Evolutionary conservation across 2,888 invertebrate genomes (phyloP), one percentile per base, ranked within the genome.

Genomic region (Smittia aterrima): DNA sequence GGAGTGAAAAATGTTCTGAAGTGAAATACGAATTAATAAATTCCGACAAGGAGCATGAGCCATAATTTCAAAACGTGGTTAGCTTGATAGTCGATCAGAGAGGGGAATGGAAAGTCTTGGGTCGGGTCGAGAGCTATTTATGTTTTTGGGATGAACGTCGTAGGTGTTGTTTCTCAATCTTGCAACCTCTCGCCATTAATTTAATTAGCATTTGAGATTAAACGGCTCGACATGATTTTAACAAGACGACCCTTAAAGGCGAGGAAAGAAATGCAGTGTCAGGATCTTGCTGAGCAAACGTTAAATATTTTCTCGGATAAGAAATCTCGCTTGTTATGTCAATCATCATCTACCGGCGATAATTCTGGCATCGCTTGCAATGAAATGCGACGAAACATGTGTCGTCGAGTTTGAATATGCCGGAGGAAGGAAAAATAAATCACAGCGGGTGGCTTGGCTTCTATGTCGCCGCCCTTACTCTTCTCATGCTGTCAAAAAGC

Each of bases 1-100:
- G 38, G 32, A 1, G 18, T 2, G 20, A 16, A 67, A 67, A 67
- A 41, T 22, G 22, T 66, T 27, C 32, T 22, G 58, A 22, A 58
- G 58, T 18, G 58, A 58, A 27, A 27, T 27, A 16, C 13, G 16
- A 20, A 25, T 64, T 64, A 64, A 64, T 64, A 64, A 64, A 64
- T 64, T 64, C 3, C 20, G 4, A 27, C 22, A 64, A n/a, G 64
- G 25, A 64, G 27, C 25, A 27, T 2, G 64, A 25, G 58, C 9
- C n/a, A 25, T 24, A 27, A 13, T 24, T 64, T 25, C 11, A 6
- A 1, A 64, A 13, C 24, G 64, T 64, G 64, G 64, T 64, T 64
- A 64, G 64, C 20, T 64, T 64, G 7, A 64, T 64, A 27, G 64
- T 27, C 25, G 64, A 64, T 58, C 58, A 18, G 47, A n/a, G 18